phyloP scores from a whole-genome alignment of 2,888 invertebrate species.

The Ethmia dodecea region DNA sequence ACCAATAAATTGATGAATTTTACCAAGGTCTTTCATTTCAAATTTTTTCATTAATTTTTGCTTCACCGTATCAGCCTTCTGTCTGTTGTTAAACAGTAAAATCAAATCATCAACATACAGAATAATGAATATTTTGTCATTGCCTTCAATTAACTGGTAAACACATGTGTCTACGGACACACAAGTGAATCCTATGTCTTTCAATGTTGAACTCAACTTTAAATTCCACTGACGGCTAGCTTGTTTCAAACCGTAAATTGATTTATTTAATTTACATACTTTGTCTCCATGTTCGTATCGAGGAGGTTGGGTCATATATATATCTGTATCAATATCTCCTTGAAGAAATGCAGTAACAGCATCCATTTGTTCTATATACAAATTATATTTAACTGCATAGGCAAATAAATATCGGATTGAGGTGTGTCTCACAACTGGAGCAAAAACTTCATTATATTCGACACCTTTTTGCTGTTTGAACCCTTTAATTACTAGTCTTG shows the following conservation, averaged over 20 bases:
- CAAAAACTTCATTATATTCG: conserved; percentile 19
- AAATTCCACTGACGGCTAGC: conserved; percentile 23
- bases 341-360: conserved; percentile 21
- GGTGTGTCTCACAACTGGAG: conserved; percentile 21
- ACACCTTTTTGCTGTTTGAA: conserved; percentile 16
- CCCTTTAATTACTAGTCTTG: conserved; percentile 22
- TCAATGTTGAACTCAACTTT: conserved; percentile 15
- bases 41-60: conserved; percentile 16
- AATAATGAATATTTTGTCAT: conserved; percentile 19
- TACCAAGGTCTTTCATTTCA: conserved; percentile 18
- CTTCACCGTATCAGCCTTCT: conserved; percentile 8
- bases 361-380: conserved; percentile 20
- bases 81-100: conserved; percentile 13
- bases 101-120: conserved; percentile 24
- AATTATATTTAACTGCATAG: conserved; percentile 13
- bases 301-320: conserved; percentile 20
- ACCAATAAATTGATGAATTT: conserved; percentile 10
- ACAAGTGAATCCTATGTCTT: conserved; percentile 19
- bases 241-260: conserved; percentile 18
- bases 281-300: conserved; percentile 13
- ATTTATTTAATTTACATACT: conserved; percentile 17
- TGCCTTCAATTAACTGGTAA: conserved; percentile 16
- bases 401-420: conserved; percentile 20
- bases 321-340: conserved; percentile 20
- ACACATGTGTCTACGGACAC: conserved; percentile 15